A percentile compares a stretch with the other conserved stretches of the same genome.
phyloP scores from a whole-genome alignment of 2,113 vertebrate genomes.

The Miniopterus natalensis region DNA sequence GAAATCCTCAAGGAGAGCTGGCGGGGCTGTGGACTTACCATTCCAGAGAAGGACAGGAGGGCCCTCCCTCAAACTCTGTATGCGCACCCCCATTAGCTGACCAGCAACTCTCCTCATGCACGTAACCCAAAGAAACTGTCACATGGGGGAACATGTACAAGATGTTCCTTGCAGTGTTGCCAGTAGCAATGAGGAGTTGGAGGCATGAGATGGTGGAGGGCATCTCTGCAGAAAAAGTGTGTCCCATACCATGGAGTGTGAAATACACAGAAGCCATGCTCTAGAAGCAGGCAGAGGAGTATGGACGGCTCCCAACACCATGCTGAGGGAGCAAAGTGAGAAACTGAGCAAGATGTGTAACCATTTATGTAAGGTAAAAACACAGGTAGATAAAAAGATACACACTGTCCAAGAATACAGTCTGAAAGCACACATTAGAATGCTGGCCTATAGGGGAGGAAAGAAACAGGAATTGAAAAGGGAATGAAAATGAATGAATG shows the following conservation, averaged over 20 bases:
- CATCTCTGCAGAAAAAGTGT: neutral
- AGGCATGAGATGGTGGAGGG: too few relatives aligned
- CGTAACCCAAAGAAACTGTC: neutral
- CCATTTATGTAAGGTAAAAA: neutral
- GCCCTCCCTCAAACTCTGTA: neutral
- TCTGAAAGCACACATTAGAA: neutral
- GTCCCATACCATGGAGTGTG: fast-evolving
- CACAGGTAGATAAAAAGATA: neutral
- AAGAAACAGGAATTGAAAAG: neutral
- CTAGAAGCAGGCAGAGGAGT: neutral
- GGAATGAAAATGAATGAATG: neutral
- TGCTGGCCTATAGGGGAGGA: neutral
- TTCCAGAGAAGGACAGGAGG: neutral
- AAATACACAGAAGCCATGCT: neutral
- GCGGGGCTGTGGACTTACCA: too few relatives aligned
- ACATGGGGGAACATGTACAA: neutral
- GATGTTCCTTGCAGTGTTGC: neutral
- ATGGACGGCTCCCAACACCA: neutral
- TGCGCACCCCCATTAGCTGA: neutral
- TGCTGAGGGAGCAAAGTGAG: neutral
- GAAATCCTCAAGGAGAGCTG: neutral
- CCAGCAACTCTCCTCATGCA: neutral
- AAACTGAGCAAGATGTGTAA: neutral
- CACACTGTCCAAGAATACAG: neutral
- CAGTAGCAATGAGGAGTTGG: neutral